Conservation (phyloP, 2,797 vertebrate species). For the Gymnothorax reevesii region DNA sequence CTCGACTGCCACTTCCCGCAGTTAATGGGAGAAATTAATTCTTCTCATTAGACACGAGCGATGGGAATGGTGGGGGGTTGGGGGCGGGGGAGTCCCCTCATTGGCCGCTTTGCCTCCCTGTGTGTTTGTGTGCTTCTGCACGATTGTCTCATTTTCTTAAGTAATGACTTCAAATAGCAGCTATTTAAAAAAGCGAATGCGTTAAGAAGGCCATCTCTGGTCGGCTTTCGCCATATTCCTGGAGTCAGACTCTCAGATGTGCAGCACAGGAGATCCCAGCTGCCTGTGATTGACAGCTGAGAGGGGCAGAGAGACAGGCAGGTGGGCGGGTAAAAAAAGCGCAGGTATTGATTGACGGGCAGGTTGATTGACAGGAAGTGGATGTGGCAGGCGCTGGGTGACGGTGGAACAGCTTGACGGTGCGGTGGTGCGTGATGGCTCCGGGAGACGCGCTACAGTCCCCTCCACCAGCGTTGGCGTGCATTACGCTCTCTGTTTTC, state of each 20-base stretch:
- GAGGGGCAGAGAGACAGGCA: constrained; percentile 66
- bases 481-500: background rate
- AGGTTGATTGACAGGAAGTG: constrained; percentile 67
- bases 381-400: constrained; percentile 61
- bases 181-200: background rate
- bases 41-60: constrained; percentile 61
- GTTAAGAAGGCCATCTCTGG: background rate
- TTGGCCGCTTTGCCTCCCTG: constrained; percentile 10
- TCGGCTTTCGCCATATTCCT: background rate
- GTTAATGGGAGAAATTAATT: constrained; percentile 76
- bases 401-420: background rate
- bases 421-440: background rate
- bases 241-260: background rate
- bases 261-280: constrained; percentile 39
- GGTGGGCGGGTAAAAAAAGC: constrained; percentile 50
- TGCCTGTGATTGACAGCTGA: constrained; percentile 68
- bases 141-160: background rate
- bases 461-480: background rate
- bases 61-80: background rate
- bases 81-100: background rate
- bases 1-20: constrained; percentile 67
- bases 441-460: background rate
- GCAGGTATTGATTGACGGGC: constrained; percentile 70
- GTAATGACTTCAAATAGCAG: background rate
- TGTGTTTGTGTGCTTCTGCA: background rate